Conservation (phyloP, 2,797 vertebrate species). For the Labroides dimidiatus region DNA sequence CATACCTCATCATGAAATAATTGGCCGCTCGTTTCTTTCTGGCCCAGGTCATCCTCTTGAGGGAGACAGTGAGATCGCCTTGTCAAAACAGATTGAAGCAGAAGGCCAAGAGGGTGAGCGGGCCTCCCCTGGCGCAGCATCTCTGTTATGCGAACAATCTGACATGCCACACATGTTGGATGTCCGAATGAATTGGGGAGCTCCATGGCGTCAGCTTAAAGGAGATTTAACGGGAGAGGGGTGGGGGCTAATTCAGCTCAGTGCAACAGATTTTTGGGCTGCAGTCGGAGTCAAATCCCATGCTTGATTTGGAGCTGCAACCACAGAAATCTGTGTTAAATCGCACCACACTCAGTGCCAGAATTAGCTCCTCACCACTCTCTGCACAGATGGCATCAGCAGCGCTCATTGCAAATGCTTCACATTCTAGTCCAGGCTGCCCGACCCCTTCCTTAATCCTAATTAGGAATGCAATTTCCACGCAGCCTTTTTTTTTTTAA, state of each 20-base stretch:
- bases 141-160: conserved; percentile 76
- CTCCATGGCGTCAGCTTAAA: conserved; percentile 65
- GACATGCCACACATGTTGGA: conserved; percentile 76
- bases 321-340: conserved; percentile 79
- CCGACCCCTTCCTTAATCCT: conserved; percentile 87
- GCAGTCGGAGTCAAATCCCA: conserved; percentile 52
- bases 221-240: conserved; percentile 53
- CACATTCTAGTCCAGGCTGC: conserved; percentile 81
- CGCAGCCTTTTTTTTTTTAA: conserved; percentile 74
- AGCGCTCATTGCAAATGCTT: conserved; percentile 81
- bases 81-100: conserved; percentile 73
- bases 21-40: conserved; percentile 62
- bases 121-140: conserved; percentile 71
- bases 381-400: conserved; percentile 85
- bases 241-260: conserved; percentile 57
- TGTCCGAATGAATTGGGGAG: conserved; percentile 69
- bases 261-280: conserved; percentile 52
- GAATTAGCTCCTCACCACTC: conserved; percentile 84
- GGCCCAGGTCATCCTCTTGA: conserved; percentile 56
- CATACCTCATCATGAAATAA: conserved; percentile 63
- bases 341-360: conserved; percentile 74
- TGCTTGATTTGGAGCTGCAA: conserved; percentile 61
- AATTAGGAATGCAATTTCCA: conserved; percentile 87
- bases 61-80: conserved; percentile 63
- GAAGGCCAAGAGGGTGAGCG: conserved; percentile 58